phyloP scores from a whole-genome alignment of 1,140 invertebrate genomes.

The Cecropterus lyciades region DNA sequence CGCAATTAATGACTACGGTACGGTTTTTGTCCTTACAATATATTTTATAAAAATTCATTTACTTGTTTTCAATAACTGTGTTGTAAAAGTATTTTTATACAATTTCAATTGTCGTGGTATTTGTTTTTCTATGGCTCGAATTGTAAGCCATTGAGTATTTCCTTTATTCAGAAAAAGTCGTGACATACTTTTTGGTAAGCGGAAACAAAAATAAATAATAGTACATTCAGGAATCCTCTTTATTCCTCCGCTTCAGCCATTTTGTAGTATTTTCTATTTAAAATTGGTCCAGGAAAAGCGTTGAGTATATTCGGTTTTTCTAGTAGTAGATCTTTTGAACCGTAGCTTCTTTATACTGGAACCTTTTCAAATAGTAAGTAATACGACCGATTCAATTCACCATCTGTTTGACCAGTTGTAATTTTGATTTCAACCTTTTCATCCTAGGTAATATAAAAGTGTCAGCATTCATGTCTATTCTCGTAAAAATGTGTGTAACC shows the following conservation, averaged over 20 bases:
- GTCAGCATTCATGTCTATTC: neutral
- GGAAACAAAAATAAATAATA: slow-evolving; percentile 15
- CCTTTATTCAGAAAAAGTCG: neutral
- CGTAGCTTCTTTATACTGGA: slow-evolving; percentile 13
- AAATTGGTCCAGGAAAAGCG: slow-evolving; percentile 3
- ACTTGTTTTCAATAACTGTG: neutral
- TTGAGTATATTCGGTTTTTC: slow-evolving; percentile 19
- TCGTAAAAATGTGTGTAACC: too few species aligned
- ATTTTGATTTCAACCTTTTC: slow-evolving; percentile 12
- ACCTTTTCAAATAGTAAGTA: slow-evolving; percentile 15
- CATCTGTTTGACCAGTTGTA: slow-evolving; percentile 3
- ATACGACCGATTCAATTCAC: slow-evolving; percentile 10
- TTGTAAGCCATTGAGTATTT: slow-evolving; percentile 1
- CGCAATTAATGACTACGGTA: too few species aligned
- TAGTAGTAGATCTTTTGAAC: slow-evolving; percentile 9
- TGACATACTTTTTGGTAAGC: neutral
- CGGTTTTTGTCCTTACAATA: too few species aligned
- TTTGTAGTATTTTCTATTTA: slow-evolving; percentile 22
- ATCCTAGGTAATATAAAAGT: neutral
- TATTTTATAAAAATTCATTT: neutral
- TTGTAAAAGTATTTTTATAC: neutral
- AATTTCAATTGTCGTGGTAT: neutral
- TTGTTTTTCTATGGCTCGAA: neutral
- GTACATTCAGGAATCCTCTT: slow-evolving; percentile 6
- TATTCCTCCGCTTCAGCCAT: slow-evolving; percentile 4